phyloP scores from a whole-genome alignment of 2,113 vertebrate genomes.

The Arothron firmamentum region DNA sequence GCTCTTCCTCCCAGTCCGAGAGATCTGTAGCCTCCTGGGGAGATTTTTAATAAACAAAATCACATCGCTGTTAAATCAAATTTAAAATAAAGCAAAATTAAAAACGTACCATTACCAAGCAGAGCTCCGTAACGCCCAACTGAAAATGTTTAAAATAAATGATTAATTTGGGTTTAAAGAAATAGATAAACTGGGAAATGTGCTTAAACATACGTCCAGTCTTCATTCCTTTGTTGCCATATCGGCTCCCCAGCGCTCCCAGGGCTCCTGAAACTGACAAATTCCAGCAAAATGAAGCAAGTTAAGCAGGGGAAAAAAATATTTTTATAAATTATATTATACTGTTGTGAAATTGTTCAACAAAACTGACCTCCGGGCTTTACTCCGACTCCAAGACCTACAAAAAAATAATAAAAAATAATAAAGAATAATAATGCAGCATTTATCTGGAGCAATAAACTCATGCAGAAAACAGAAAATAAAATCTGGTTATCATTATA shows the following conservation, averaged over 20 bases:
- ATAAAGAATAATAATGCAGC: not conserved
- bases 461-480: not conserved
- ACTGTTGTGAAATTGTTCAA: too few species aligned
- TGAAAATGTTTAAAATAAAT: slow-evolving; percentile 2
- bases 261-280: slow-evolving; percentile 53
- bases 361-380: slow-evolving; percentile 60
- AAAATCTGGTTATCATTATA: too few species aligned
- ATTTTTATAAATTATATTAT: too few species aligned
- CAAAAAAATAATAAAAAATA: too few species aligned
- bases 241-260: slow-evolving; percentile 57
- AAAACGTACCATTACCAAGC: slow-evolving; percentile 54
- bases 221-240: slow-evolving; percentile 65
- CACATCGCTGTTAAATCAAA: not conserved
- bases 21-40: slow-evolving; percentile 56
- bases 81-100: not conserved
- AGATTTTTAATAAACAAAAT: not conserved
- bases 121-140: slow-evolving; percentile 59
- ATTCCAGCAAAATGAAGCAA: not conserved
- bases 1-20: slow-evolving; percentile 53
- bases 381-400: slow-evolving; percentile 51
- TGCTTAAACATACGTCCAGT: slow-evolving; percentile 50
- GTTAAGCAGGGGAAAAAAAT: too few species aligned
- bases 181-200: not conserved
- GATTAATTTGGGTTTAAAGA: not conserved
- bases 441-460: not conserved